Base-by-base conservation (phyloP, 1,140 invertebrate genomes). In the Pogonomyrmex californicus region DNA sequence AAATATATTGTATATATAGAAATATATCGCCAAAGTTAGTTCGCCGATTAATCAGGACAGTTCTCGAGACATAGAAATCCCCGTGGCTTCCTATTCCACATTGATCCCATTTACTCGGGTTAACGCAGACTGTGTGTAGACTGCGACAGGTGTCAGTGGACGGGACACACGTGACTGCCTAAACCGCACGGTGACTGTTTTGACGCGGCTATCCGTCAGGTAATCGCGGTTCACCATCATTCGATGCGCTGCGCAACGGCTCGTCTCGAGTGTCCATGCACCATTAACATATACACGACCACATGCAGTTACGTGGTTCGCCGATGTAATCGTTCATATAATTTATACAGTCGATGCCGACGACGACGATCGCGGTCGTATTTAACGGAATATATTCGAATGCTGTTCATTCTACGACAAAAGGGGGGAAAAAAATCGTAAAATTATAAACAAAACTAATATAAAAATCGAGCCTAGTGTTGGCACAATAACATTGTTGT, bases 191-290 rank as follows among this genome's bases (percentile, higher is more conserved):
- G 65, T 44, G 65, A 81, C 88, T 86, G 87, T 91, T 91, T 91
- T 91, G 89, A 91, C 89, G 85, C 78, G 89, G 85, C 87, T 88
- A 91, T 91, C 89, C 86, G 87, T 91, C 90, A 91, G 88, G 75
- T 82, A 85, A 90, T 91, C 90, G 89, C 75, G 89, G 89, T 81
- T 87, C 73, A 78, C 85, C 90, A 47, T 90, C 88, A 85, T 75
- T 83, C 68, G 79, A 83, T 75, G 79, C 79, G 41, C 54, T 49
- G 44, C 41, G 41, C 79, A 49, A 60, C 33, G 41, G 41, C 0
- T 60, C 68, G 68, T 83, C 79, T 83, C 79, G 68, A 83, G 79
- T 49, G n/a, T 60, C 68, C 41, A n/a, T 41, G 23, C n/a, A 58
- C 79, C 12, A 73, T 82, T 82, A 73, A 73, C 66, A 51, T 30